These are phyloP conservation scores for Malacoctenus gilli DNA, from an alignment of 2,797 vertebrate species.

Conservation along the genomic window DNA sequence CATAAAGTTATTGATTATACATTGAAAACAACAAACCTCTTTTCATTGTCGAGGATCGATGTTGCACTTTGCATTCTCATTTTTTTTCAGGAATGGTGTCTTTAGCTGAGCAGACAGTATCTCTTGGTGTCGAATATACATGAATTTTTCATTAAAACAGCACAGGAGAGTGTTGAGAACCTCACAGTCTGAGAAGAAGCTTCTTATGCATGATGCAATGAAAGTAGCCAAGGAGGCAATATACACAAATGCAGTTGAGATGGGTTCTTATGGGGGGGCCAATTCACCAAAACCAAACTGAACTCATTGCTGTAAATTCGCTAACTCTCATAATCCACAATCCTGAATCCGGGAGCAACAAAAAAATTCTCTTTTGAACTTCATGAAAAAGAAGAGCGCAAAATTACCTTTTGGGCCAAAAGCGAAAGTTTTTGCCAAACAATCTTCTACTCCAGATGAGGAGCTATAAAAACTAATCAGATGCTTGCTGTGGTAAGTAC, in stretches of 20 bases:
- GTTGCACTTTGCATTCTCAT: not conserved
- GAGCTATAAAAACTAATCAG: no score
- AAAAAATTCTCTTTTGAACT: no score
- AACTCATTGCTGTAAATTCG: slow-evolving; percentile 10
- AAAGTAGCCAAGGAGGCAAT: slow-evolving; percentile 4
- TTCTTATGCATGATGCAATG: slow-evolving; percentile 8
- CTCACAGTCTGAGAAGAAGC: not conserved
- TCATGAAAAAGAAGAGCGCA: no score
- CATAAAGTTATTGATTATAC: no score
- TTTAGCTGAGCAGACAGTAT: not conserved
- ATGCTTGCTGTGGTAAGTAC: no score
- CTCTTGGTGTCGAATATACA: not conserved
- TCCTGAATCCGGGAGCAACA: no score
- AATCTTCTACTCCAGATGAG: no score
- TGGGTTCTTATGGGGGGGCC: not conserved
- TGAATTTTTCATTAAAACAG: not conserved
- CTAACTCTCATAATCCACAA: slow-evolving; percentile 7
- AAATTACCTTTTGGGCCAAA: no score
- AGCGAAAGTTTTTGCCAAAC: no score
- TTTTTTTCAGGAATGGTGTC: not conserved
- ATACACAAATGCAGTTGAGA: slow-evolving; percentile 20
- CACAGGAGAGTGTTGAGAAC: not conserved
- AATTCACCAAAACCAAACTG: slow-evolving; percentile 15
- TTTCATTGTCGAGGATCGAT: not conserved
- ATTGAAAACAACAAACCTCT: no score